Evolutionary conservation across 1,140 invertebrate species (phyloP).

Genomic region (Drosophila sechellia): DNA sequence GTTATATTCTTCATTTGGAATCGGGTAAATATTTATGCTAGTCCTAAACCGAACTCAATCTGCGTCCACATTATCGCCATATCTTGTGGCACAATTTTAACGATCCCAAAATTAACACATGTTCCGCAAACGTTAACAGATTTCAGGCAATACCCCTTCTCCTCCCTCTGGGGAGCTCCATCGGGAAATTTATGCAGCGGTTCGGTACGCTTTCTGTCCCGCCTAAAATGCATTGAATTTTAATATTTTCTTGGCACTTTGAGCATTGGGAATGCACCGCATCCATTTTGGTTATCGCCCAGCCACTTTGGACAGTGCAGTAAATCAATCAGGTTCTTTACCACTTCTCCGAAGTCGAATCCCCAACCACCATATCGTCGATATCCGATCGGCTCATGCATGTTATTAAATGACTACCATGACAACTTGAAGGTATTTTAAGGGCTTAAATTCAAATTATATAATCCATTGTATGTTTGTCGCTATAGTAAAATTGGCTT

Average conservation of each 20-base stretch:
- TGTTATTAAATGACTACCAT: conserved; percentile 14
- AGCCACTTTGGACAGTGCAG: conserved; percentile 39
- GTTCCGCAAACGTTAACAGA: conserved; percentile 57
- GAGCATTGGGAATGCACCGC: conserved; percentile 29
- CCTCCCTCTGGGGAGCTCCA: conserved; percentile 32
- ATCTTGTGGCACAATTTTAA: conserved; percentile 59
- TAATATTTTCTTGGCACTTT: conserved; percentile 52
- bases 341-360: conserved; percentile 18
- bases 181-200: conserved; percentile 31
- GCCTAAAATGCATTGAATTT: conserved; percentile 41
- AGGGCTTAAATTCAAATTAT: conserved; percentile 18
- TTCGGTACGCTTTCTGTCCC: neutral
- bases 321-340: conserved; percentile 63
- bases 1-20: conserved; percentile 67
- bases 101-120: conserved; percentile 71
- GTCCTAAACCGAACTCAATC: conserved; percentile 34
- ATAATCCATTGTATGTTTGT: conserved; percentile 1
- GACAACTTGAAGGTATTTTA: conserved; percentile 13
- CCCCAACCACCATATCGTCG: conserved; percentile 1
- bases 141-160: conserved; percentile 12
- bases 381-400: conserved; percentile 13
- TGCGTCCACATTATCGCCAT: conserved; percentile 24
- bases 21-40: conserved; percentile 68
- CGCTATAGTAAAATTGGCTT: conserved; percentile 4
- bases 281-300: conserved; percentile 47